These are phyloP conservation scores for Gryllus longicercus DNA, from an alignment of 2,888 invertebrate species.

Conservation along the genomic window DNA sequence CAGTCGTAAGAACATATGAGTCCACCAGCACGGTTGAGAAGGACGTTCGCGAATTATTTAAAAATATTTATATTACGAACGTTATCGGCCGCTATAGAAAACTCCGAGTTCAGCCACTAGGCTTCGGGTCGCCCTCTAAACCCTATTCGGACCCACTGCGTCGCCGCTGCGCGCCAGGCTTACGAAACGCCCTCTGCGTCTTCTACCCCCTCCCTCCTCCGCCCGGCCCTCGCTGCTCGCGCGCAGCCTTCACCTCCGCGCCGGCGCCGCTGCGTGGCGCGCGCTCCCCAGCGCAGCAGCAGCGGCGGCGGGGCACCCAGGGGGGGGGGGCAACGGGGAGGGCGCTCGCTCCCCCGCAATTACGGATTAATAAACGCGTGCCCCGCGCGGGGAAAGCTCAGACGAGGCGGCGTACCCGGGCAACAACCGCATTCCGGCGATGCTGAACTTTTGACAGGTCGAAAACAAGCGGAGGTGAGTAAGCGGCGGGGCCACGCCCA, in stretches of 20 bases:
- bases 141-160: too few species aligned
- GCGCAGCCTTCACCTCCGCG: neutral
- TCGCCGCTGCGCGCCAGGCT: neutral
- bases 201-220: neutral
- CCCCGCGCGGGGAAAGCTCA: neutral
- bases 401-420: neutral
- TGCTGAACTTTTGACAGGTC: slow-evolving; percentile 5
- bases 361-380: slow-evolving; percentile 17
- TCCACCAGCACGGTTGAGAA: too few species aligned
- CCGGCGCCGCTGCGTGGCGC: neutral
- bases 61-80: too few species aligned
- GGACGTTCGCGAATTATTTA: too few species aligned
- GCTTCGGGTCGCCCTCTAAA: too few species aligned
- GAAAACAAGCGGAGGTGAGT: neutral
- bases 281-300: neutral
- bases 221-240: neutral
- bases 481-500: neutral
- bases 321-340: neutral
- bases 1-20: too few species aligned
- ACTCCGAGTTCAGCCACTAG: too few species aligned
- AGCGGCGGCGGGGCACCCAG: neutral
- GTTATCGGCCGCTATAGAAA: too few species aligned
- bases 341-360: neutral
- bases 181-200: neutral
- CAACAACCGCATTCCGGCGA: neutral